Evolutionary conservation across 2,797 vertebrate genomes (phyloP), one percentile per base, ranked within the genome.

Genomic region (Epinephelus awoara): DNA sequence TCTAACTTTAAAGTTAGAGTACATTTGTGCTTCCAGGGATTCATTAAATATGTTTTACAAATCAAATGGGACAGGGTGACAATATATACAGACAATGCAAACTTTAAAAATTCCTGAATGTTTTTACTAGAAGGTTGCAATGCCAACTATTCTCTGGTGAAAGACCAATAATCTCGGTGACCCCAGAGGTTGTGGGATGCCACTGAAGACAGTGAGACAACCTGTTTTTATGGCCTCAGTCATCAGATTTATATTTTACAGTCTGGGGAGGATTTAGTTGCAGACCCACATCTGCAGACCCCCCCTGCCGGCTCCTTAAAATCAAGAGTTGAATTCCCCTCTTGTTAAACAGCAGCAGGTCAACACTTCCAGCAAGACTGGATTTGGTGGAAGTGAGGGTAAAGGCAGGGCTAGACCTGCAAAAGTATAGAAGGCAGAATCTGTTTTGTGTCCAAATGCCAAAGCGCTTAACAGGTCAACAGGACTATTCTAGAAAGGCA

Each of bases 261-360:
- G 72, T 82, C 44, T 29, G 46, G 65, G 50, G 61, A 82, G 78
- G 23, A 86, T 86, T 82, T 74, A 67, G 70, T 76, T 40, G n/a
- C 56, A 29, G 38, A 77, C 40, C 49, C 34, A 91, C 89, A 91
- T 92, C 88, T 94, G 92, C 79, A 85, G 76, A 67, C 23, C 66
- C 10, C 40, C 1, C 61, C 40, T n/a, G n/a, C n/a, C 10, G 0
- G 51, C 68, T 73, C 55, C 51, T 57, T 19, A 57, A 54, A 21
- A 14, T 71, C 57, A 61, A 67, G 65, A 82, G 70, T 52, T 23
- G 0, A 59, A 69, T 77, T 78, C 63, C 77, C 38, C 15, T 56
- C 65, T 51, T 83, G 65, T 84, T 83, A 80, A 85, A 91, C 66
- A 73, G 56, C 82, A 64, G 54, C 29, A 75, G 61, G 61, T 74